Evolutionary conservation across 2,888 invertebrate genomes (phyloP).

Genomic region (Brachycybe producta): DNA sequence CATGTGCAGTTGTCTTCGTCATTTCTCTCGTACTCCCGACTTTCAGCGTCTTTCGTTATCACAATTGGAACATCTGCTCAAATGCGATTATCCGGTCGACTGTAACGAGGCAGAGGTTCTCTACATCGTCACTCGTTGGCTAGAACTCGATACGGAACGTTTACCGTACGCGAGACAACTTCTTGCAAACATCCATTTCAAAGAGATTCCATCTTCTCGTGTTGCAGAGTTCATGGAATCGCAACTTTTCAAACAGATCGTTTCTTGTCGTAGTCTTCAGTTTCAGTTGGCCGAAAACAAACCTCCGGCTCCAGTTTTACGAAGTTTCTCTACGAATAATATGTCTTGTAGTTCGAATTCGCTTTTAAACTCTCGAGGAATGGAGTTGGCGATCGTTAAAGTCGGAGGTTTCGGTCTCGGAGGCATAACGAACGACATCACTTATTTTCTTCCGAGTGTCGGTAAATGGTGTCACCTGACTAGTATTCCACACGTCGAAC

Average conservation of each 20-base stretch:
- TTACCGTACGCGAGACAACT: conserved; percentile 36
- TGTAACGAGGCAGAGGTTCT: conserved; percentile 49
- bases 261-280: conserved; percentile 16
- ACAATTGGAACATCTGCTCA: conserved; percentile 48
- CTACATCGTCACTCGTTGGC: conserved; percentile 47
- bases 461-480: conserved; percentile 51
- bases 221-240: conserved; percentile 21
- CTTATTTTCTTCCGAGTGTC: conserved; percentile 45
- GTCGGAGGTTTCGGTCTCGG: conserved; percentile 53
- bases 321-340: conserved; percentile 11
- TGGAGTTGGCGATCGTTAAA: conserved; percentile 52
- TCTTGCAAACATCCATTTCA: conserved; percentile 39
- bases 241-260: conserved; percentile 18
- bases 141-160: conserved; percentile 36
- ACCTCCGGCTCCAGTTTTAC: conserved; percentile 13
- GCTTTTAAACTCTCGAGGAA: conserved; percentile 50
- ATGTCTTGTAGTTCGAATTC: conserved; percentile 23
- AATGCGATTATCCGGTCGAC: conserved; percentile 54
- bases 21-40: conserved; percentile 46
- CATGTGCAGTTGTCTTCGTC: conserved; percentile 49
- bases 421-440: conserved; percentile 54
- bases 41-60: conserved; percentile 46
- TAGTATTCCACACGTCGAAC: conserved; percentile 56
- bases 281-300: conserved; percentile 19
- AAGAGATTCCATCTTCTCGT: conserved; percentile 34